phyloP scores from a whole-genome alignment of 1,140 invertebrate species.

The Zelostemma sp. region DNA sequence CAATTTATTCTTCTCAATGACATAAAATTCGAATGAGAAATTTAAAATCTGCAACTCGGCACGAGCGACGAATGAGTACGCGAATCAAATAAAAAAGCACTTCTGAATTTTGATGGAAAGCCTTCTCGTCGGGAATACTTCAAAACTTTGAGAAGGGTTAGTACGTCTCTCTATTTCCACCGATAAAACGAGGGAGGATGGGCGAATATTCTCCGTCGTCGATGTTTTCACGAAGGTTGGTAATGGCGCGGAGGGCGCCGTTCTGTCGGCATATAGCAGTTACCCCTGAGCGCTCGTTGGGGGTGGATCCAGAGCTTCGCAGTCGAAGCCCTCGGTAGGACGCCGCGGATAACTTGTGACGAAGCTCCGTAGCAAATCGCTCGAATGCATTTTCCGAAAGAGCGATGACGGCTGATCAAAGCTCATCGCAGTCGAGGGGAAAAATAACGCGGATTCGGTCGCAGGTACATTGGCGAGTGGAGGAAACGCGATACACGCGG shows the following conservation, averaged over 20 bases:
- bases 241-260: conserved; percentile 45
- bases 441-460: background rate
- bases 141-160: too few relatives aligned
- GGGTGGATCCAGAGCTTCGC: conserved; percentile 42
- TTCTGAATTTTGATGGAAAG: too few relatives aligned
- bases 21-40: too few relatives aligned
- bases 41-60: too few relatives aligned
- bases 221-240: conserved; percentile 43
- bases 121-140: too few relatives aligned
- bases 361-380: background rate
- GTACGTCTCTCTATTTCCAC: conserved; percentile 32
- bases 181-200: conserved; percentile 10
- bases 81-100: too few relatives aligned
- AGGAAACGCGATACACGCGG: conserved; percentile 8
- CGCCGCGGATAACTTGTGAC: background rate
- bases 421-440: background rate
- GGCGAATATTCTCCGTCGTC: conserved; percentile 5
- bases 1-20: too few relatives aligned
- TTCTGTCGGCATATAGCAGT: conserved; percentile 53
- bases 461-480: conserved; percentile 17
- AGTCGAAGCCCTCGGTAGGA: conserved; percentile 4
- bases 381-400: conserved; percentile 1
- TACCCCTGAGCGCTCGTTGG: conserved; percentile 51
- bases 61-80: too few relatives aligned
- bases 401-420: conserved; percentile 13